Conservation (phyloP, 2,888 invertebrate species). For the Coelogynopora nodosa region DNA sequence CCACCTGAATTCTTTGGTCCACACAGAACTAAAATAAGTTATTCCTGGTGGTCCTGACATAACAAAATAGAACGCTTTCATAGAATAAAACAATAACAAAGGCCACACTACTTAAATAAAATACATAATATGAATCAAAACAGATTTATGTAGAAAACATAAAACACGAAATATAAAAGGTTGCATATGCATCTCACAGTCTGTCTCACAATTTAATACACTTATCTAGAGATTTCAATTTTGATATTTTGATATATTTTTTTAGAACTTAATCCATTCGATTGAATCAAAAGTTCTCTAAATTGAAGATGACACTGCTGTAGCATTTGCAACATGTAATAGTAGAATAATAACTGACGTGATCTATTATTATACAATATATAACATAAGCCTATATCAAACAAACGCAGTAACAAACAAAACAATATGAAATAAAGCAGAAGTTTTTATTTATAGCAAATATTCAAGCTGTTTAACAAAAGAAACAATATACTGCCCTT, state of each 20-base stretch:
- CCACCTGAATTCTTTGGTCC: too few relatives aligned
- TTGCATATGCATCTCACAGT: neutral
- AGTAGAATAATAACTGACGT: neutral
- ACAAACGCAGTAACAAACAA: neutral
- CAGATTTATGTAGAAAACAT: too few relatives aligned
- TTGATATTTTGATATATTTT: neutral
- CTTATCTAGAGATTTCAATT: neutral
- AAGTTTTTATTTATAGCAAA: neutral
- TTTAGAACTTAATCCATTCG: neutral
- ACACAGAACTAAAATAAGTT: too few relatives aligned
- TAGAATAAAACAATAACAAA: too few relatives aligned
- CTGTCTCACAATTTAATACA: neutral
- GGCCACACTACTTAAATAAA: too few relatives aligned
- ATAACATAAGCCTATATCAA: neutral
- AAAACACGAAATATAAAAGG: neutral
- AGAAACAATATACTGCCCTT: neutral
- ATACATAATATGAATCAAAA: too few relatives aligned
- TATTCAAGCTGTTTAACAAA: neutral
- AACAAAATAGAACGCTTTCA: too few relatives aligned
- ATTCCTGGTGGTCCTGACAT: too few relatives aligned
- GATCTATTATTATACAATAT: neutral
- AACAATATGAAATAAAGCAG: neutral
- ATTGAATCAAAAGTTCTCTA: neutral
- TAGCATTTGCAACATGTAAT: neutral
- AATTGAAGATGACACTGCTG: neutral